Evolutionary conservation across 2,888 invertebrate species (phyloP), one percentile per base, ranked within the genome.

Genomic region (Drosophila robusta): DNA sequence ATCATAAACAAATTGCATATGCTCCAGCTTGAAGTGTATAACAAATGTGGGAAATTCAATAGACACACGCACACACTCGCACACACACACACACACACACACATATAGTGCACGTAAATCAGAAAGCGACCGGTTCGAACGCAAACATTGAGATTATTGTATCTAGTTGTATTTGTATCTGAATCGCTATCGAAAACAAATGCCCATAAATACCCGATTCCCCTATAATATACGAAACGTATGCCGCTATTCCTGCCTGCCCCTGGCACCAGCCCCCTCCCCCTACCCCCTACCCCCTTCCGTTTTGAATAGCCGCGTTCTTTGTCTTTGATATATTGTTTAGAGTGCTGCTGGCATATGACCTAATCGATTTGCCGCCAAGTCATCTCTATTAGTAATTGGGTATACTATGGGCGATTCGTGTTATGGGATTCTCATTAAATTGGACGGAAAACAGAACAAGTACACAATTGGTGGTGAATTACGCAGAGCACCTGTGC

Each of bases 331-430:
- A 78, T 75, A 78, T 78, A 73, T 75, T 75, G 78, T 75, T 77
- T 78, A 67, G 78, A 75, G 78, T 75, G 74, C 66, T 62, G 71
- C 71, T 67, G 78, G 78, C 75, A 73, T 73, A 75, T 75, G 78
- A 75, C 68, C 75, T 78, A 75, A 75, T 75, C 75, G 75, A 75
- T 75, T 78, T 78, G 75, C 75, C 64, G 78, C 75, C 47, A 75
- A 78, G 55, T 73, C 78, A 78, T 75, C 75, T 75, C 69, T 61
- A 78, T 75, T 64, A 61, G 62, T 45, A 52, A 75, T 70, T 58
- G 57, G 39, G 18, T 26, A 29, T 36, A 29, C 11, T 38, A 26
- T 24, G 7, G 29, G 45, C 46, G 36, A 18, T 51, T 32, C 34
- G 45, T 61, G 38, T 45, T 55, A 11, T 57, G 46, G 38, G 22